Evolutionary conservation across 2,113 vertebrate genomes (phyloP), one percentile per base, ranked within the genome.

Genomic region (Calonectris borealis): DNA sequence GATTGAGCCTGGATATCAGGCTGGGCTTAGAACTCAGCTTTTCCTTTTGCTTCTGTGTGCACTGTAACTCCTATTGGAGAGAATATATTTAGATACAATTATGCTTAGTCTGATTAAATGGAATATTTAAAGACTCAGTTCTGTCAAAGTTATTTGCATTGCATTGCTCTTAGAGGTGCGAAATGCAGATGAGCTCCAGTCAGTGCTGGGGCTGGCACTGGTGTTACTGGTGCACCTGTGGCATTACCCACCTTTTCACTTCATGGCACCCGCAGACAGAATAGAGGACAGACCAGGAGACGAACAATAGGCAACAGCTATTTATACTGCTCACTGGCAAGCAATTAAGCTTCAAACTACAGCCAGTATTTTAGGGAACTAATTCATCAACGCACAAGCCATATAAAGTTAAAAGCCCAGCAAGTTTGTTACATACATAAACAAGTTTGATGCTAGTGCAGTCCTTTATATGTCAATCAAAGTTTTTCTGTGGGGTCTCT

Each of bases 41-140:
- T 70, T 72, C 81, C 22, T 82, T 44, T 51, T 46, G 62, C 91
- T 89, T 83, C 91, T 77, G 29, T 81, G 87, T 95, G 94, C 94
- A 88, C 84, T 94, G 83, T 78, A 65, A 82, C 86, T 91, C 83
- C 86, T 86, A 1, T 2, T 7, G 93, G 88, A 90, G 91, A 87
- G 40, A 69, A 36, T 29, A 15, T 68, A 2, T 22, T 61, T 46
- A 88, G 83, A 36, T 49, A 60, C 66, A 57, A 20, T 11, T 14
- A 42, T 16, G 16, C 44, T 40, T n/a, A 93, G 46, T 31, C 61
- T 18, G 42, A 96, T 98, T 98, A 98, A 98, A 97, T 12, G 64
- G 58, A 78, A 31, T 79, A 79, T 93, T 96, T 91, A 83, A 91
- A 60, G 75, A 72, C 14, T 22, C 10, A 0, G 49, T 25, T 57